phyloP scores from a whole-genome alignment of 1,140 invertebrate species.

The Aphelinus certus region DNA sequence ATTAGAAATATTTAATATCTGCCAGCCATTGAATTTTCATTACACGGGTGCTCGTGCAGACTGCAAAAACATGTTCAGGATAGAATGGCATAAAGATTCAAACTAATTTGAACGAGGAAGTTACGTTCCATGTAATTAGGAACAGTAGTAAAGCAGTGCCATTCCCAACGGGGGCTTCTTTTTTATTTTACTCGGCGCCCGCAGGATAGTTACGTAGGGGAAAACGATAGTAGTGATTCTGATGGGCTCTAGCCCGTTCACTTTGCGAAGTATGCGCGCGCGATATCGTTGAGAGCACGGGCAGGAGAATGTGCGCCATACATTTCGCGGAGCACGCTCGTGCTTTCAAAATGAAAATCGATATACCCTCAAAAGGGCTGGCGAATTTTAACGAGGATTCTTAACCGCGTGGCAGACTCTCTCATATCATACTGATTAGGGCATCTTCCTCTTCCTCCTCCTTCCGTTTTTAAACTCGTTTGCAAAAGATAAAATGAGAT shows the following conservation, averaged over 20 bases:
- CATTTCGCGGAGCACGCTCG: not conserved
- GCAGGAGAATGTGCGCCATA: not conserved
- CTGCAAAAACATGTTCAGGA: too few relatives aligned
- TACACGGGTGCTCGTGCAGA: too few relatives aligned
- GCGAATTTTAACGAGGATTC: constrained; percentile 24
- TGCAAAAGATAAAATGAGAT: too few relatives aligned
- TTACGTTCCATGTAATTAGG: too few relatives aligned
- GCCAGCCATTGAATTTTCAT: too few relatives aligned
- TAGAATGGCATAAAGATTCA: too few relatives aligned
- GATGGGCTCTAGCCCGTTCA: not conserved
- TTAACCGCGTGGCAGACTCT: constrained; percentile 15
- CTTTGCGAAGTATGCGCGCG: constrained; percentile 5
- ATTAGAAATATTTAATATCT: too few relatives aligned
- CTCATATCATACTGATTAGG: constrained; percentile 12
- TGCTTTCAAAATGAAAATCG: constrained; percentile 29
- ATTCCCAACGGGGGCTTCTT: not conserved
- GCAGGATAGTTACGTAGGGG: not conserved
- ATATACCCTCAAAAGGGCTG: constrained; percentile 28
- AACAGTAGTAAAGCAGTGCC: too few relatives aligned
- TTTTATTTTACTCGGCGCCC: not conserved
- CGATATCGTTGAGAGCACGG: constrained; percentile 22
- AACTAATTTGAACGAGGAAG: too few relatives aligned
- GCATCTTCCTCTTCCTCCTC: not conserved
- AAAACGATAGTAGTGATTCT: constrained; percentile 21
- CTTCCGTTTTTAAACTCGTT: too few relatives aligned